Evolutionary conservation across 2,113 vertebrate species (phyloP).

Genomic region (Paramormyrops kingsleyae): DNA sequence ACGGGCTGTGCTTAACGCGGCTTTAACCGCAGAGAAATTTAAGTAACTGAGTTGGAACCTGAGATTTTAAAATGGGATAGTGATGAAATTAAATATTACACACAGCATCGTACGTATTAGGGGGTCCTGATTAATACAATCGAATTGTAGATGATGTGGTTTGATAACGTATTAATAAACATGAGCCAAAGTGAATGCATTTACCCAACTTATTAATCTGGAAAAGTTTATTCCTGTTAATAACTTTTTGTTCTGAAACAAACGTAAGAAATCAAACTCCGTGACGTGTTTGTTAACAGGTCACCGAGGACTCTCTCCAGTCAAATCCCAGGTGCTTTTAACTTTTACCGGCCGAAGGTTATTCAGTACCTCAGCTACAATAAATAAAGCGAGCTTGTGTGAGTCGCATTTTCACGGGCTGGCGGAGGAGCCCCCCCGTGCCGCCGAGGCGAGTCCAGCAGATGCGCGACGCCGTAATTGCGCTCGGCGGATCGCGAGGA

Average conservation of each 20-base stretch:
- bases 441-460: not conserved
- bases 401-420: not conserved
- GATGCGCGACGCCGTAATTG: not conserved
- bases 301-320: not conserved
- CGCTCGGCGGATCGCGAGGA: not conserved
- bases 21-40: not conserved
- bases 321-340: not conserved
- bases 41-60: not conserved
- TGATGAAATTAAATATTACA: not conserved
- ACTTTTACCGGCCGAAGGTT: not conserved
- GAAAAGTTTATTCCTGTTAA: not conserved
- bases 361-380: not conserved
- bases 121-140: not conserved
- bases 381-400: not conserved
- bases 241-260: not conserved
- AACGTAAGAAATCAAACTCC: not conserved
- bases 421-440: not conserved
- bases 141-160: not conserved
- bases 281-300: not conserved
- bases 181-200: not conserved
- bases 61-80: not conserved
- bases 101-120: not conserved
- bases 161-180: not conserved
- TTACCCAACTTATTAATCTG: not conserved
- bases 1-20: not conserved